Evolutionary conservation across 2,888 invertebrate genomes (phyloP), one percentile per base, ranked within the genome.

Genomic region (Adelphocoris suturalis): DNA sequence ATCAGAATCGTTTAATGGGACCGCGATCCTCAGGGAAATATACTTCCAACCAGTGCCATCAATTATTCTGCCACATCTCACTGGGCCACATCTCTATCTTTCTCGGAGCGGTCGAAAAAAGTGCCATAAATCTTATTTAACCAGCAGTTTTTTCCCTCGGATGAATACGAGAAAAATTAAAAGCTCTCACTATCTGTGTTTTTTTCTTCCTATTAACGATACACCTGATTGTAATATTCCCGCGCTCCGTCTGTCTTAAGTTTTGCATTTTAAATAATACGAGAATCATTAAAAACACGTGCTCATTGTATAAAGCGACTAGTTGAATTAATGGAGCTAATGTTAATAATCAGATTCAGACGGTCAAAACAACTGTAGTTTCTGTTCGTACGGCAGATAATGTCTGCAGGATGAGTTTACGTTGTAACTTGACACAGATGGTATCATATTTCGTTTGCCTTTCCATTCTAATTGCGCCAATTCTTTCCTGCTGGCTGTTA

Each of bases 1-100:
- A 82, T 82, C 82, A 82, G 82, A 82, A 82, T 52, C 82, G 82
- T 82, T 82, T 82, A 82, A 82, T 82, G 52, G 52, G 52, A 9
- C 48, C 82, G 48, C 52, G 27, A 48, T 47, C 82, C 19, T 27
- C n/a, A 23, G 52, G 82, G 52, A 82, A 82, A 82, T 52, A 82
- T 52, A 47, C 82, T 82, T 82, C 82, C 82, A 27, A 82, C 48
- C 27, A 47, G 48, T 82, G 82, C 52, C 23, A 23, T 47, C 52
- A 82, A 82, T 52, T 47, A 82, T 82, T 82, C 46, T 82, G 46
- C 52, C 82, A 82, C 52, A 82, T 82, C 82, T 82, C 82, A 52
- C 82, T n/a, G 37, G 37, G 37, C n/a, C 82, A 82, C n/a, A 52
- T 52, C 82, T 68, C 68, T 68, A 23, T 68, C 68, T 68, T 68